Percentiles rank a stretch among this genome's conserved stretches.
phyloP scores from a whole-genome alignment of 2,113 vertebrate genomes.

The Arvicanthis niloticus region DNA sequence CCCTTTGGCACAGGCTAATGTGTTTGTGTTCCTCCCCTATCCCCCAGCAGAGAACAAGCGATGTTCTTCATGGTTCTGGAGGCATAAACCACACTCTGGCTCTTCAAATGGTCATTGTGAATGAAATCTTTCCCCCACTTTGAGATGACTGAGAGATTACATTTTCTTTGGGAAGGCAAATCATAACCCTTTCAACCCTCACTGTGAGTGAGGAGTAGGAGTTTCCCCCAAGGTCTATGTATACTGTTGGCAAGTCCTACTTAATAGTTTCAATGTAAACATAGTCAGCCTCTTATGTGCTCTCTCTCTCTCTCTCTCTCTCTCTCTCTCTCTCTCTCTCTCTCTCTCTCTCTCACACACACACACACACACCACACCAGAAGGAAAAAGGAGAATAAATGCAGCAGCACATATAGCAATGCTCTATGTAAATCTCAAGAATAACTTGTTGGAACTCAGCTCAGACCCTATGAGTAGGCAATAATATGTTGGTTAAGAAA shows the following conservation, averaged over 20 bases:
- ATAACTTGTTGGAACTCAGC: background rate
- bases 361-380: background rate
- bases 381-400: background rate
- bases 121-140: fast-evolving
- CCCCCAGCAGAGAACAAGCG: background rate
- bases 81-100: background rate
- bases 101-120: background rate
- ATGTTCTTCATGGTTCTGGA: background rate
- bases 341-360: too few species aligned
- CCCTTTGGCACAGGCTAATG: background rate
- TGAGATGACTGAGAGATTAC: background rate
- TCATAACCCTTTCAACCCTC: background rate
- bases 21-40: fast-evolving
- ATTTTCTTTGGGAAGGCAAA: background rate
- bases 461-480: background rate
- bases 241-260: background rate
- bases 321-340: too few species aligned
- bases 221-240: background rate
- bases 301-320: too few species aligned
- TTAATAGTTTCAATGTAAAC: background rate
- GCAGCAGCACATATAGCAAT: background rate
- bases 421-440: background rate
- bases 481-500: background rate
- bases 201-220: background rate
- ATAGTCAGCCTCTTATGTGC: too few species aligned